Base-by-base conservation (phyloP, 2,888 invertebrate species). In the Catocala fraxini region DNA sequence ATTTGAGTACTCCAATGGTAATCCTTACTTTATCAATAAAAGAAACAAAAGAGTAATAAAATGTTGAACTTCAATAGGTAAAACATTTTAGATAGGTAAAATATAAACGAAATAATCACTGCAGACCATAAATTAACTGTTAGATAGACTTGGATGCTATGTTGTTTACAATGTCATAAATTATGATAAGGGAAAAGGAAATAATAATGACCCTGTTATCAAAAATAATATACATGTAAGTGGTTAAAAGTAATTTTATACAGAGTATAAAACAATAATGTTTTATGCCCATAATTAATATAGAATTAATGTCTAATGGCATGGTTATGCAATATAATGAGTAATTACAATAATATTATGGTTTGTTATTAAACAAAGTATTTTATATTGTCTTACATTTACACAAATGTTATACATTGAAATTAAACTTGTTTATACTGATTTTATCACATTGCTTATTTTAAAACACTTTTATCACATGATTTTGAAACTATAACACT, bases 111-210 rank as follows among this genome's bases (percentile, higher is more conserved):
- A 45, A 59, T 56, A 59, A 65, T 62, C 51, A 6, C 12, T 45
- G 51, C 48, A 7, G 43, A 56, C 52, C 43, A 59, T 59, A 61
- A 66, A 55, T 65, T 56, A 63, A 54, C 47, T 43, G 53, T 41
- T 33, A 53, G 62, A 61, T 53, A 41, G 49, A 46, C 47, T 70
- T 64, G 57, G 56, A 65, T 55, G 61, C 65, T 65, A 68, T 68
- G 71, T 58, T 65, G 59, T 64, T 45, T 10, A 49, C 49, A 59
- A 35, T 49, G 39, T 47, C 51, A 66, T 75, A 65, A 73, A 68
- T 42, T 48, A 48, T 60, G 68, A 71, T 77, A 75, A 67, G 33
- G 34, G 51, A 57, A 67, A 58, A 35, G 58, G 73, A 74, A 77
- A 73, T 57, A 34, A 47, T 56, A 62, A 60, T 48, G 56, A 13